phyloP scores from a whole-genome alignment of 2,797 vertebrate species.

The Danio choprae region DNA sequence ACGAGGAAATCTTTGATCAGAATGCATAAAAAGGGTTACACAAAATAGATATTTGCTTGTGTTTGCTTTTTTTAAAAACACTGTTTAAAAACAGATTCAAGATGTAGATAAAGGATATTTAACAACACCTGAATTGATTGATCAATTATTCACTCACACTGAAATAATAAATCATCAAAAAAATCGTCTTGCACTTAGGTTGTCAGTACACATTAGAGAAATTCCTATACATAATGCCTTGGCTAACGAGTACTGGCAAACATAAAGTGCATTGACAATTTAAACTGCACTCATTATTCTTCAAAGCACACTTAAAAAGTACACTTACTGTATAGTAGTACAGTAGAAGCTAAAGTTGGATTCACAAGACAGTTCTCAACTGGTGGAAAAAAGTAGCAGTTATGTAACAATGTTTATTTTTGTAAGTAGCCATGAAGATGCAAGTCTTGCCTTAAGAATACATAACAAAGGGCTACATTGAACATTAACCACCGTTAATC shows the following conservation, averaged over 20 bases:
- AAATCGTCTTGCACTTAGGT: neutral
- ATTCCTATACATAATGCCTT: neutral
- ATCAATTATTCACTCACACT: constrained; percentile 7
- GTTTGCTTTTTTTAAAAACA: neutral
- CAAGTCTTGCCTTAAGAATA: constrained; percentile 8
- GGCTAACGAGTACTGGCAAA: constrained; percentile 12
- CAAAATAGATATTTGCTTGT: constrained; percentile 9
- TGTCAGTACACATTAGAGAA: neutral
- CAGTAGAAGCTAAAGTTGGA: constrained; percentile 6
- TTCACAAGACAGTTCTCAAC: constrained; percentile 4
- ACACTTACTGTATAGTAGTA: neutral
- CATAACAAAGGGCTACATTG: constrained; percentile 34
- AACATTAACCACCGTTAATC: neutral
- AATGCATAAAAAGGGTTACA: neutral
- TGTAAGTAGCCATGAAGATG: constrained; percentile 23
- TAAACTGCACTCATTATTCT: constrained; percentile 26
- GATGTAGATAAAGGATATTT: neutral
- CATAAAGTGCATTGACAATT: constrained; percentile 20
- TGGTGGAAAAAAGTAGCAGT: constrained; percentile 22
- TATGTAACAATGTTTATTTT: constrained; percentile 50
- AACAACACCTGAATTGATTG: neutral
- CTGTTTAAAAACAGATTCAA: constrained; percentile 4
- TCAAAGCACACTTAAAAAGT: constrained; percentile 11
- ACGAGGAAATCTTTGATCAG: constrained; percentile 53
- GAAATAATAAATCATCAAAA: neutral